phyloP scores from a whole-genome alignment of 2,888 invertebrate species.

The Rutpela maculata region DNA sequence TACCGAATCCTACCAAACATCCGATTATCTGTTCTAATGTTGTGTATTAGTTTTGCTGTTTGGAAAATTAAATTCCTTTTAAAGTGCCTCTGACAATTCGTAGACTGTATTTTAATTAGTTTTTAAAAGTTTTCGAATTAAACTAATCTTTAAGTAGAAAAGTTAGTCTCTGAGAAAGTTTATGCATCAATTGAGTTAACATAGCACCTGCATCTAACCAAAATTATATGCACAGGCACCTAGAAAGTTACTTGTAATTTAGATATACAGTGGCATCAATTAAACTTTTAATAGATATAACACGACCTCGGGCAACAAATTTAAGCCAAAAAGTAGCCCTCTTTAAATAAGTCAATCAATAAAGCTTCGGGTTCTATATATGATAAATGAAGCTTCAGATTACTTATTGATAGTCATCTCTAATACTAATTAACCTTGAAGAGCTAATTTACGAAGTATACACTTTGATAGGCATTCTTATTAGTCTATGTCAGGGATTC shows the following conservation, averaged over 20 bases:
- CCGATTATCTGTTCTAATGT: background rate
- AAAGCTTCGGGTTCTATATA: too few relatives aligned
- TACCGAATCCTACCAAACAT: background rate
- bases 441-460: too few relatives aligned
- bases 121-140: conserved; percentile 44
- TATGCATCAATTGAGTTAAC: conserved; percentile 46
- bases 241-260: background rate
- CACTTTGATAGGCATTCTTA: too few relatives aligned
- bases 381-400: too few relatives aligned
- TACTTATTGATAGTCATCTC: too few relatives aligned
- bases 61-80: background rate
- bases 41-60: background rate
- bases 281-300: background rate
- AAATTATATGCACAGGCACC: conserved; percentile 30
- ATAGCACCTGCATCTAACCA: conserved; percentile 48
- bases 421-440: too few relatives aligned
- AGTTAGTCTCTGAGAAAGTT: conserved; percentile 42
- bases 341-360: too few relatives aligned
- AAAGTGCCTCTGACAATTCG: conserved; percentile 39
- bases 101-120: conserved; percentile 48
- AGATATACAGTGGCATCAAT: background rate
- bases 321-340: too few relatives aligned
- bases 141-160: conserved; percentile 44
- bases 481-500: too few relatives aligned
- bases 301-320: too few relatives aligned